phyloP scores from a whole-genome alignment of 1,140 invertebrate genomes.

The Drosophila ficusphila region DNA sequence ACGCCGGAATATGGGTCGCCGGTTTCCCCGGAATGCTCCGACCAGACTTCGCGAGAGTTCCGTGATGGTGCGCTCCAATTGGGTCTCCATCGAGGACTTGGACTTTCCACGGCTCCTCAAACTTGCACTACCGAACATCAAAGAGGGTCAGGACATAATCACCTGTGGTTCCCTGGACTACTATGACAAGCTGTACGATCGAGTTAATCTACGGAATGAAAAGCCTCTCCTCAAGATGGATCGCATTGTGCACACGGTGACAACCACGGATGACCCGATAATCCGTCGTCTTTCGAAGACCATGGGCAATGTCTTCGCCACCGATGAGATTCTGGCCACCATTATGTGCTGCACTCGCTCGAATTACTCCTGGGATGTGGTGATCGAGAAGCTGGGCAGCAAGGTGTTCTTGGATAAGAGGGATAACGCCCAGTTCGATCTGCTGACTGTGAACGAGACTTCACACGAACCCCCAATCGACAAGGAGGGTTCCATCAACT shows the following conservation, averaged over 20 bases:
- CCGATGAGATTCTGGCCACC: slow-evolving; percentile 98
- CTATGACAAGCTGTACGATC: slow-evolving; percentile 98
- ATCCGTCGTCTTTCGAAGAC: slow-evolving; percentile 96
- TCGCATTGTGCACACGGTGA: slow-evolving; percentile 97
- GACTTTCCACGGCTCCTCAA: slow-evolving; percentile 98
- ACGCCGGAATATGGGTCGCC: slow-evolving; percentile 87
- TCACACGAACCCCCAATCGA: slow-evolving; percentile 98
- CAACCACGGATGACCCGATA: slow-evolving; percentile 99
- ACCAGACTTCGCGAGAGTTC: slow-evolving; percentile 98
- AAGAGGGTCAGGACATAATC: slow-evolving; percentile 91
- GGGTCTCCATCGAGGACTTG: slow-evolving; percentile 99
- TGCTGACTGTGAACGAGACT: slow-evolving; percentile 99
- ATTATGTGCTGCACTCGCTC: slow-evolving; percentile 99
- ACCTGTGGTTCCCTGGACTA: slow-evolving; percentile 97
- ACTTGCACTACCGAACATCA: slow-evolving; percentile 94
- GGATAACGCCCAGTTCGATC: slow-evolving; percentile 98
- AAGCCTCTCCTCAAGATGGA: slow-evolving; percentile 96
- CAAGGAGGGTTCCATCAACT: slow-evolving; percentile 97
- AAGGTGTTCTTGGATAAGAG: slow-evolving; percentile 99
- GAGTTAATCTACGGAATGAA: slow-evolving; percentile 98
- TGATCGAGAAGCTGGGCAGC: slow-evolving; percentile 97
- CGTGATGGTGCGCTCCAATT: slow-evolving; percentile 97
- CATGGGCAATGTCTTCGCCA: slow-evolving; percentile 98
- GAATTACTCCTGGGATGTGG: slow-evolving; percentile 99
- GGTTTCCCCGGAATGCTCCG: slow-evolving; percentile 93